Conservation (phyloP, 2,113 vertebrate species). For the Psittacula cyanocephala region DNA sequence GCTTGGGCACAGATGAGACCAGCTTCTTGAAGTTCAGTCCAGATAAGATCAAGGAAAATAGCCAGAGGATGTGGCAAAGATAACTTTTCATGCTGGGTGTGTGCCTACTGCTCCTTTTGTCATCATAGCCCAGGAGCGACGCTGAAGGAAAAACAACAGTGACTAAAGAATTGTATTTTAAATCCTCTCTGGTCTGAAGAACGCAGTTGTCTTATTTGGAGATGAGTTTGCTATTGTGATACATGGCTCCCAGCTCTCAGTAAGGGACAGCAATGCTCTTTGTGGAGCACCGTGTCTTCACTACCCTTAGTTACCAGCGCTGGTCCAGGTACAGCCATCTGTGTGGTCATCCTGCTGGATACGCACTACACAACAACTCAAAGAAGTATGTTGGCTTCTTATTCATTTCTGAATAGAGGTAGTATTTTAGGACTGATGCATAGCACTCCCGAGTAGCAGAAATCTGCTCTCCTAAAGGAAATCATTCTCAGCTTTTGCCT, state of each 20-base stretch:
- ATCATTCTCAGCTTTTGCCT: not conserved
- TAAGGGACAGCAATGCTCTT: not conserved
- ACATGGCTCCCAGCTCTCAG: not conserved
- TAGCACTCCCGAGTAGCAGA: not conserved
- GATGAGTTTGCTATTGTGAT: not conserved
- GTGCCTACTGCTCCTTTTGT: not conserved
- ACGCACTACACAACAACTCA: not conserved
- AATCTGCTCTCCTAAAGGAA: not conserved
- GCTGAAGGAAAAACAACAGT: not conserved
- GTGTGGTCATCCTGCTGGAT: not conserved
- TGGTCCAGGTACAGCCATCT: not conserved
- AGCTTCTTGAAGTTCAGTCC: not conserved
- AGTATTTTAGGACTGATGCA: not conserved
- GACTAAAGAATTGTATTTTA: not conserved
- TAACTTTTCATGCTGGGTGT: not conserved
- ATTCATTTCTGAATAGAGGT: not conserved
- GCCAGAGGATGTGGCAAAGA: not conserved
- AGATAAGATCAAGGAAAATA: not conserved
- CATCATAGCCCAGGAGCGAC: not conserved
- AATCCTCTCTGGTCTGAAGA: not conserved
- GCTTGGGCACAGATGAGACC: not conserved
- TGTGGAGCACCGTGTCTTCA: not conserved
- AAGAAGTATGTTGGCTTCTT: not conserved
- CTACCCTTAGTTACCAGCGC: not conserved
- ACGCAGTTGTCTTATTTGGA: not conserved